Percentiles rank a stretch among this genome's conserved stretches.
These are phyloP conservation scores for Drosophila miranda DNA, from an alignment of 1,140 invertebrate genomes.

Conservation along the genomic window DNA sequence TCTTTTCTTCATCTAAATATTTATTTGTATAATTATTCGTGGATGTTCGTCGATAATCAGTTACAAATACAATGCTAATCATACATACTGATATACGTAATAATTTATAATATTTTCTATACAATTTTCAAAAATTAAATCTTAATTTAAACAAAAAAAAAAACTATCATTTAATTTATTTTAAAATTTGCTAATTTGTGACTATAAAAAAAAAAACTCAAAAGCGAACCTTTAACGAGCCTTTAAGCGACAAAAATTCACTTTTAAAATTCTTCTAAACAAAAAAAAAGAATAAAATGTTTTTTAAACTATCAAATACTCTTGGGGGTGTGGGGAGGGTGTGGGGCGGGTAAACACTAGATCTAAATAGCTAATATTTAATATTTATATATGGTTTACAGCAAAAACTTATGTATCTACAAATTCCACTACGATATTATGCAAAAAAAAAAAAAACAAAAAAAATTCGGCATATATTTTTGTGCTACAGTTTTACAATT, in stretches of 20 bases:
- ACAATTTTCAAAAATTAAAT: constrained; percentile 46
- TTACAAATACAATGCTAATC: too few species aligned
- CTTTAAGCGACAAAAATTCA: constrained; percentile 14
- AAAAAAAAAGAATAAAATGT: constrained; percentile 17
- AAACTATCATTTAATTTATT: constrained; percentile 26
- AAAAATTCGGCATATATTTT: constrained; percentile 34
- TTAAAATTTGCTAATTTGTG: constrained; percentile 76
- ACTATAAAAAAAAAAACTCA: constrained; percentile 61
- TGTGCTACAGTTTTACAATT: constrained; percentile 64
- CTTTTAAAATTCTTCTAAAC: constrained; percentile 27
- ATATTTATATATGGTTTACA: constrained; percentile 50
- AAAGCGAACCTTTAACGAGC: too few species aligned
- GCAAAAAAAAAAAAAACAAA: constrained; percentile 5
- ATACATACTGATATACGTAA: constrained; percentile 30
- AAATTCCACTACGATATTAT: constrained; percentile 76
- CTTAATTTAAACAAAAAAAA: constrained; percentile 61
- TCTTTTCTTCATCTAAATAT: constrained; percentile 59
- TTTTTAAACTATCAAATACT: constrained; percentile 57
- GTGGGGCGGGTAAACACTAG: not conserved
- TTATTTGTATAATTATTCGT: constrained; percentile 71
- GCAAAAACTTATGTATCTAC: constrained; percentile 58
- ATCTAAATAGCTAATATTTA: constrained; percentile 27
- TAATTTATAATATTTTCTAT: constrained; percentile 78
- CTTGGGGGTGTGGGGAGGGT: constrained; percentile 24
- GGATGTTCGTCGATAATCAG: constrained; percentile 55